Percentiles rank a stretch among this genome's conserved stretches.
These are phyloP conservation scores for Plecturocebus donacophilus DNA, from an alignment of 2,113 vertebrate genomes.

Conservation along the genomic window DNA sequence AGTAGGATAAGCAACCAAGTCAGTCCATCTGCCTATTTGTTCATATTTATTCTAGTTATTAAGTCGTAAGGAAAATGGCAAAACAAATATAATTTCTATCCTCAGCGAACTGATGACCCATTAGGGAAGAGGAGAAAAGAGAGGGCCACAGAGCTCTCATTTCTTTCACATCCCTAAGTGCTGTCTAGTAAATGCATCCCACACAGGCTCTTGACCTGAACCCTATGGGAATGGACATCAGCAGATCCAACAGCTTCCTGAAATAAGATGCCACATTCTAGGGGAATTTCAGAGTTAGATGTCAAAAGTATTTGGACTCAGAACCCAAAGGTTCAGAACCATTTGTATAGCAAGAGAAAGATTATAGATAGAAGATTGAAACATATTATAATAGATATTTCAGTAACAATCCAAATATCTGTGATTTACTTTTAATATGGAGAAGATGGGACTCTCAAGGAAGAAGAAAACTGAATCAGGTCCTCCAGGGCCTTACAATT, in stretches of 20 bases:
- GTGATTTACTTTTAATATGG: background rate
- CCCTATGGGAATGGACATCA: background rate
- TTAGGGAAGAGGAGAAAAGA: background rate
- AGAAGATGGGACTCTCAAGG: background rate
- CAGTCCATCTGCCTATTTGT: background rate
- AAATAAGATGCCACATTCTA: background rate
- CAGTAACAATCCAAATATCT: background rate
- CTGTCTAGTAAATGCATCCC: background rate
- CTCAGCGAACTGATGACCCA: background rate
- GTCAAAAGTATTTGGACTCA: background rate
- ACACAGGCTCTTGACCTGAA: background rate
- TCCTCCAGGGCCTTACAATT: background rate
- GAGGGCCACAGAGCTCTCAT: background rate
- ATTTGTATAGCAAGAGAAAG: background rate
- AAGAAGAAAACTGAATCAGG: slow-evolving; percentile 10
- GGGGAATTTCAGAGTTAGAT: background rate
- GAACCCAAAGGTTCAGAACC: background rate
- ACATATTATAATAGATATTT: background rate
- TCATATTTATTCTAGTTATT: background rate
- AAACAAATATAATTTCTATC: background rate
- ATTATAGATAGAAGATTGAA: background rate
- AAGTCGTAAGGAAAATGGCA: background rate
- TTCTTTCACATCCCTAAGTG: background rate
- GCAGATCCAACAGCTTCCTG: background rate
- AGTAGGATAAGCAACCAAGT: background rate